phyloP scores from a whole-genome alignment of 2,888 invertebrate genomes.

The Teleogryllus oceanicus region DNA sequence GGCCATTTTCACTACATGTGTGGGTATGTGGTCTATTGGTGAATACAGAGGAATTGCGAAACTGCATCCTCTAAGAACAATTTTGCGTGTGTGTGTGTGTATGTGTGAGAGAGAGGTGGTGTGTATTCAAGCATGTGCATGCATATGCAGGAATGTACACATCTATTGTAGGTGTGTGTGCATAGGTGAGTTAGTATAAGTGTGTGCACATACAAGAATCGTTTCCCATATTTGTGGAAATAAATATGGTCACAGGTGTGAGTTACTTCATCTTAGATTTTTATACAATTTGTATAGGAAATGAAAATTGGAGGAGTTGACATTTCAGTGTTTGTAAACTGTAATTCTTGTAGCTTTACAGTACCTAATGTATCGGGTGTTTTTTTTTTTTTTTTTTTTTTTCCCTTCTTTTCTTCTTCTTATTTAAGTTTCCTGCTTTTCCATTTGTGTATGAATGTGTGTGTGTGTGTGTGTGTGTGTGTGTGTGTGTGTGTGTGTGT shows the following conservation, averaged over 20 bases:
- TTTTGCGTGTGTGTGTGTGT: neutral
- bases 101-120: neutral
- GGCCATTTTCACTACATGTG: neutral
- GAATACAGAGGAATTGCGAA: neutral
- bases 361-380: neutral
- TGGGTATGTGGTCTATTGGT: neutral
- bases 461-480: too few species aligned
- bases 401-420: too few species aligned
- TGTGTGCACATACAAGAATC: too few species aligned
- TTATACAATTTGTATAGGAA: slow-evolving; percentile 6
- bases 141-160: too few species aligned
- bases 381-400: too few species aligned
- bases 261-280: neutral
- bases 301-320: neutral
- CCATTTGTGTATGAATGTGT: too few species aligned
- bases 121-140: too few species aligned
- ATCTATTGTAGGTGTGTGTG: too few species aligned
- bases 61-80: neutral
- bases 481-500: too few species aligned
- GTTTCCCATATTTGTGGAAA: too few species aligned
- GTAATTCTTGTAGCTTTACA: neutral
- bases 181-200: too few species aligned
- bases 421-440: too few species aligned
- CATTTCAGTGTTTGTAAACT: neutral
- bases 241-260: neutral